Percentiles rank a stretch among this genome's conserved stretches.
Evolutionary conservation across 2,888 invertebrate species (phyloP).

Genomic region (Hetaerina titia): DNA sequence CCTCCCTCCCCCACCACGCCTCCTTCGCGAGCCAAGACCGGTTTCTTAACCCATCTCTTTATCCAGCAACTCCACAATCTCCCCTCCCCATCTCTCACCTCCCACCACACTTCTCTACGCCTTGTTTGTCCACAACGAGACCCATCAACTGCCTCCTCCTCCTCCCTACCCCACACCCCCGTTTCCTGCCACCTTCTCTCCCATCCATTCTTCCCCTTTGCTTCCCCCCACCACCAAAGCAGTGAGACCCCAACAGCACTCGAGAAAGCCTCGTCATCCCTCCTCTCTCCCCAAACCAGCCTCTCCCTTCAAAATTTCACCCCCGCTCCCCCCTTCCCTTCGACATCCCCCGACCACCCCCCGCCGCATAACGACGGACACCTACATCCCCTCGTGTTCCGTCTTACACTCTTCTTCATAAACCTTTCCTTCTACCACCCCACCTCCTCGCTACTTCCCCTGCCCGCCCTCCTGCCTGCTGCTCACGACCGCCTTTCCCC

Average conservation of each 20-base stretch:
- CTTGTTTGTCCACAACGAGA: conserved; percentile 67
- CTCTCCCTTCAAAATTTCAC: not conserved
- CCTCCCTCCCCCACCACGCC: not conserved
- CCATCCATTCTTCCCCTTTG: not conserved
- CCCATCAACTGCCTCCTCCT: conserved; percentile 51
- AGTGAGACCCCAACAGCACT: not conserved
- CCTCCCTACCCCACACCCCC: not conserved
- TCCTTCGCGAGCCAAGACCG: conserved; percentile 18
- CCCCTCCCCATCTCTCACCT: conserved; percentile 54
- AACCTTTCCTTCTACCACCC: conserved; percentile 2
- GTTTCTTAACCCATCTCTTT: conserved; percentile 46
- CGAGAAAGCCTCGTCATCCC: not conserved
- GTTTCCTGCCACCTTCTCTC: not conserved
- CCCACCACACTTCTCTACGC: conserved; percentile 37
- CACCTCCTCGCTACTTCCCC: not conserved
- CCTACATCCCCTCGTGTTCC: conserved; percentile 34
- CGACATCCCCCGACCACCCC: not conserved
- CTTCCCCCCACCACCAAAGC: not conserved
- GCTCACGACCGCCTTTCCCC: conserved; percentile 50
- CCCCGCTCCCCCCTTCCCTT: not conserved
- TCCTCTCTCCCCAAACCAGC: not conserved
- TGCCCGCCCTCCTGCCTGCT: not conserved
- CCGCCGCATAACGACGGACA: conserved; percentile 7
- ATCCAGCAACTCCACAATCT: conserved; percentile 53
- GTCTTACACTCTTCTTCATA: conserved; percentile 26